Percentiles rank a stretch among this genome's conserved stretches.
Evolutionary conservation across 2,113 vertebrate species (phyloP).

Genomic region (Todiramphus saurophagus): DNA sequence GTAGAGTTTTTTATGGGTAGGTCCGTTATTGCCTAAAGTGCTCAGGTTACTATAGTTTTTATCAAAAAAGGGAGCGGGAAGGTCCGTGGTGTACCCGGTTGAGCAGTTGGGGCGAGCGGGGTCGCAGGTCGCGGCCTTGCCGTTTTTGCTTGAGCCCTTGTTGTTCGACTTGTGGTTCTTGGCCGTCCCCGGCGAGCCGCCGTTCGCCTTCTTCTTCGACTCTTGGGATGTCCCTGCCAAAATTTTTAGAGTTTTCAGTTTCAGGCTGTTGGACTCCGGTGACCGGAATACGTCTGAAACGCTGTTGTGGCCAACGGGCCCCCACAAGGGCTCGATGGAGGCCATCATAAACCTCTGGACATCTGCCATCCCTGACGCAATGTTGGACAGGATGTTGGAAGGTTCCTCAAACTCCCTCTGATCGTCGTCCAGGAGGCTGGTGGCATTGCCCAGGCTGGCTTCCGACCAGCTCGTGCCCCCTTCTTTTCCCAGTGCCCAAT

Average conservation of each 20-base stretch:
- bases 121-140: constrained; percentile 84
- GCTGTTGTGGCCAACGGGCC: constrained; percentile 80
- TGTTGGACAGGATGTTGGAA: constrained; percentile 98
- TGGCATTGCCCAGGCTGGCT: constrained; percentile 67
- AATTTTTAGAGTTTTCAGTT: constrained; percentile 98
- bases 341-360: constrained; percentile 99
- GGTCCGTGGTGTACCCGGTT: constrained; percentile 74
- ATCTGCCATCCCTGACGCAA: constrained; percentile 98
- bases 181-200: constrained; percentile 74
- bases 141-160: constrained; percentile 88
- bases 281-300: constrained; percentile 87
- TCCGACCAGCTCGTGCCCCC: constrained; percentile 83
- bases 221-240: constrained; percentile 93
- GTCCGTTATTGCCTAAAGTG: constrained; percentile 90
- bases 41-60: constrained; percentile 91
- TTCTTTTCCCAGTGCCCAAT: constrained; percentile 83
- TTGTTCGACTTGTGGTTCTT: constrained; percentile 87
- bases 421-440: constrained; percentile 89
- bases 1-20: constrained; percentile 99
- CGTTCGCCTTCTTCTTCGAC: constrained; percentile 89
- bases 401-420: constrained; percentile 98
- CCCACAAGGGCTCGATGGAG: constrained; percentile 96
- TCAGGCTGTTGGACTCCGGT: constrained; percentile 93
- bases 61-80: constrained; percentile 86
- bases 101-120: constrained; percentile 84